Base-by-base conservation (phyloP, 2,113 vertebrate species). In the Coracopsis vasa region DNA sequence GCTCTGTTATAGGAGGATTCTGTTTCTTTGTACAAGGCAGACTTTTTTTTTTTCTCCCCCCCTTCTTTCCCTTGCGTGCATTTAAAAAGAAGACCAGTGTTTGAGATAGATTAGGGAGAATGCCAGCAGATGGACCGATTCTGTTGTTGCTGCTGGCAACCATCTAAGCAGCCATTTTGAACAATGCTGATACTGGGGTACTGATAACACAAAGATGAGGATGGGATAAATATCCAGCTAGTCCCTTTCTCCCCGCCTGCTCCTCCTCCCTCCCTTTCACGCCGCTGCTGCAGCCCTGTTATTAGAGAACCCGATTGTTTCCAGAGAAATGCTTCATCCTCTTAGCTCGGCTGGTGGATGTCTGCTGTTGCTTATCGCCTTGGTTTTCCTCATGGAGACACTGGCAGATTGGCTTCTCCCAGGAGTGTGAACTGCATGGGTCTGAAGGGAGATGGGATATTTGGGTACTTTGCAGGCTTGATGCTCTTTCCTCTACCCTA, bases 61-160 rank as follows among this genome's bases (percentile, higher is more conserved):
- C 31, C 73, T 74, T 61, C 83, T 80, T 88, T 95, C 80, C 93
- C 71, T 61, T 92, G 91, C 11, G 54, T 93, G 94, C 94, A 89
- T 97, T 94, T 97, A 92, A 97, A 95, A 97, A 93, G 96, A 94
- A 47, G 92, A 95, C 65, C 90, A 96, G 95, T 96, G 96, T 96
- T 96, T 96, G 96, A 97, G 96, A 96, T 97, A 96, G 96, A 96
- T 97, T 97, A 96, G 94, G 92, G 96, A 97, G 96, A 96, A 97
- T 97, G 96, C 96, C 96, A 97, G 96, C 96, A 97, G 96, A 97
- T 96, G 96, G 96, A 96, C 96, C 47, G 92, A 96, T 96, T 96
- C 83, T 96, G 95, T 94, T 95, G 93, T 95, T 96, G 94, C 95
- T 96, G 94, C 93, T 96, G 94, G 92, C 96, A 96, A 97, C 95